A percentile compares a stretch with the other conserved stretches of the same genome.
Conservation (phyloP, 2,797 vertebrate species). For the Champsocephalus gunnari region DNA sequence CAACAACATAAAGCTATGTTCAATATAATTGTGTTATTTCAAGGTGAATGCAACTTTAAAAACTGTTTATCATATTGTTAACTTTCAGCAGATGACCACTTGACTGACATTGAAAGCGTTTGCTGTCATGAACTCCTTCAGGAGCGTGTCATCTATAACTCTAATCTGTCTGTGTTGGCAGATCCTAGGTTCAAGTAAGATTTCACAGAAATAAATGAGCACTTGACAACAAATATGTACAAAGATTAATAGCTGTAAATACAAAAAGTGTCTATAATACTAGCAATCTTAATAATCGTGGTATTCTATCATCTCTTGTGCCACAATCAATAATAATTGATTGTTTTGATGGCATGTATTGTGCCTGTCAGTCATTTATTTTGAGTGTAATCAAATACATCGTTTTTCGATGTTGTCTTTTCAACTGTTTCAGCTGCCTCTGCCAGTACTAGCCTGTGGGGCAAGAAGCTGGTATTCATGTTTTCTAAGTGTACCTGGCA, state of each 20-base stretch:
- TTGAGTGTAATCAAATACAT: not conserved
- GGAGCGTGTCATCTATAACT: conserved; percentile 29
- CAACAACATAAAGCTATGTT: not conserved
- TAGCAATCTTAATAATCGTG: not conserved
- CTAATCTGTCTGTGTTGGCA: conserved; percentile 53
- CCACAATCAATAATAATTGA: not conserved
- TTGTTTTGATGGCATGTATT: not conserved
- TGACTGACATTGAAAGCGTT: conserved; percentile 9
- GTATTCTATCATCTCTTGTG: not conserved
- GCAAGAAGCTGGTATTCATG: conserved; percentile 68
- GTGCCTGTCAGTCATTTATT: not conserved
- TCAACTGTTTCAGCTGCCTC: conserved; percentile 43
- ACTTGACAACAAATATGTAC: not conserved
- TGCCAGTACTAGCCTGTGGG: conserved; percentile 75
- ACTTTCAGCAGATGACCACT: conserved; percentile 33
- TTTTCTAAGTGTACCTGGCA: conserved; percentile 64
- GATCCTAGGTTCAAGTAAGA: conserved; percentile 73
- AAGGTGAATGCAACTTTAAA: not conserved
- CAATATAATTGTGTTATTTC: not conserved
- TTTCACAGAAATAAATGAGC: not conserved
- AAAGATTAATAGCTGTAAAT: not conserved
- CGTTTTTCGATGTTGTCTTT: not conserved
- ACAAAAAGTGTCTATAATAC: not conserved
- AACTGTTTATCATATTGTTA: not conserved
- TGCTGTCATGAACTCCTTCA: conserved; percentile 68